phyloP scores from a whole-genome alignment of 2,888 invertebrate genomes.

The Pilophorus perplexus region DNA sequence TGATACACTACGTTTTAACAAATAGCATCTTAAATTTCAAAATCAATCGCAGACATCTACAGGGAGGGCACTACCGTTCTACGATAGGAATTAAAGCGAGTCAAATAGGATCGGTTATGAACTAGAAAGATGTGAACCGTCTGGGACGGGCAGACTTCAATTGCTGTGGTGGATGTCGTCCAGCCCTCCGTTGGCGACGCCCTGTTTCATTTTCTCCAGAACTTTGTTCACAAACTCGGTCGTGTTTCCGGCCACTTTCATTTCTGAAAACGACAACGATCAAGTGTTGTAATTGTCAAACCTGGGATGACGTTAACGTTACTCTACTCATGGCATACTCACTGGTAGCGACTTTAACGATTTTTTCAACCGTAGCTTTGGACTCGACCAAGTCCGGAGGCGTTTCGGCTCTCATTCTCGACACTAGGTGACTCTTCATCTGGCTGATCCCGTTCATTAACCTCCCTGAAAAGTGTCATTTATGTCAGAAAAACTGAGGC shows the following conservation, averaged over 20 bases:
- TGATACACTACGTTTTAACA: too few species aligned
- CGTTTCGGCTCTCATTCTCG: constrained; percentile 60
- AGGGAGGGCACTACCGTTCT: background rate
- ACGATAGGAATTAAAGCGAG: constrained; percentile 28
- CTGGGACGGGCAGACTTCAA: constrained; percentile 1
- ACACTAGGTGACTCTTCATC: constrained; percentile 69
- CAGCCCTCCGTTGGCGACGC: constrained; percentile 73
- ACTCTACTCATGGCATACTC: too few species aligned
- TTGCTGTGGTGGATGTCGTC: constrained; percentile 57
- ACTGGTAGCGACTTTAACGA: constrained; percentile 70
- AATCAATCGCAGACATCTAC: background rate
- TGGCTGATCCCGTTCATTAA: constrained; percentile 74
- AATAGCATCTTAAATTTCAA: too few species aligned
- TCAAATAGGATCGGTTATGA: constrained; percentile 30
- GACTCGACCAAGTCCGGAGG: constrained; percentile 55
- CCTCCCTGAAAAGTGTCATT: constrained; percentile 71
- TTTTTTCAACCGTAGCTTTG: constrained; percentile 71
- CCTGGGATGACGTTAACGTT: too few species aligned
- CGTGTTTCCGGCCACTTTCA: constrained; percentile 84
- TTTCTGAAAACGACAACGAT: constrained; percentile 57
- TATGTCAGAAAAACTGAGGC: too few species aligned
- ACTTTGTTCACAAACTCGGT: constrained; percentile 93
- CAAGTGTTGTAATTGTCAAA: background rate
- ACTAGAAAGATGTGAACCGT: constrained; percentile 15
- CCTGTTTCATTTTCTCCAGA: constrained; percentile 79